Percentiles rank a stretch among this genome's conserved stretches.
phyloP scores from a whole-genome alignment of 2,888 invertebrate species.

The Trachelus troglodyta region DNA sequence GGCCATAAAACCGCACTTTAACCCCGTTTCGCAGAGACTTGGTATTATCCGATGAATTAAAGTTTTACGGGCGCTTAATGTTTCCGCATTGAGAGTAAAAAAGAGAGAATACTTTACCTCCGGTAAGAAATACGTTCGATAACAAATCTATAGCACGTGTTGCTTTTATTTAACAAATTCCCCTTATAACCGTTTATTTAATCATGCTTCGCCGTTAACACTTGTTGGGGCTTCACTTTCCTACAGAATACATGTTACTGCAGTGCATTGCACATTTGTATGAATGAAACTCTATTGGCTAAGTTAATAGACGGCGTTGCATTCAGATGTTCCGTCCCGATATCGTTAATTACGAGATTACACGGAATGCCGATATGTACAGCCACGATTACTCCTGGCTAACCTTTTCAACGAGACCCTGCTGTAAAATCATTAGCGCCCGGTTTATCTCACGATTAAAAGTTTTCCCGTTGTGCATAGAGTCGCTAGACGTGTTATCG shows the following conservation, averaged over 20 bases:
- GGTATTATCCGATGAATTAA: constrained; percentile 8
- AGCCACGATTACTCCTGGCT: not conserved
- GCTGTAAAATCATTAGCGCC: not conserved
- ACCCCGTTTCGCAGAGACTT: not conserved
- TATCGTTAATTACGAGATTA: not conserved
- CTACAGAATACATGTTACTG: not conserved
- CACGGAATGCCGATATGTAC: not conserved
- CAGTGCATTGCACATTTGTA: not conserved
- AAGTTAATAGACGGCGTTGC: not conserved
- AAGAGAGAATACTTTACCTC: not conserved
- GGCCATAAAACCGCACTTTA: constrained; percentile 6
- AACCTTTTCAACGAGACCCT: not conserved
- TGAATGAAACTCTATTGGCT: not conserved
- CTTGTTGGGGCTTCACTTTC: not conserved
- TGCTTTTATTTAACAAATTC: not conserved
- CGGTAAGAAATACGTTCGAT: not conserved
- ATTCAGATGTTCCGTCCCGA: not conserved
- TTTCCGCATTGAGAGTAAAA: not conserved
- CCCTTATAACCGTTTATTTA: not conserved
- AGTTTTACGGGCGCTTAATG: constrained; percentile 1
- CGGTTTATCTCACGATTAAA: not conserved
- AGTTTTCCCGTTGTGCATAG: not conserved
- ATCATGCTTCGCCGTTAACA: not conserved
- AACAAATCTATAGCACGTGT: not conserved
- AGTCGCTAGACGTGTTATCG: not conserved